Base-by-base conservation (phyloP, 2,113 vertebrate species). In the Mormyrus iriodes region DNA sequence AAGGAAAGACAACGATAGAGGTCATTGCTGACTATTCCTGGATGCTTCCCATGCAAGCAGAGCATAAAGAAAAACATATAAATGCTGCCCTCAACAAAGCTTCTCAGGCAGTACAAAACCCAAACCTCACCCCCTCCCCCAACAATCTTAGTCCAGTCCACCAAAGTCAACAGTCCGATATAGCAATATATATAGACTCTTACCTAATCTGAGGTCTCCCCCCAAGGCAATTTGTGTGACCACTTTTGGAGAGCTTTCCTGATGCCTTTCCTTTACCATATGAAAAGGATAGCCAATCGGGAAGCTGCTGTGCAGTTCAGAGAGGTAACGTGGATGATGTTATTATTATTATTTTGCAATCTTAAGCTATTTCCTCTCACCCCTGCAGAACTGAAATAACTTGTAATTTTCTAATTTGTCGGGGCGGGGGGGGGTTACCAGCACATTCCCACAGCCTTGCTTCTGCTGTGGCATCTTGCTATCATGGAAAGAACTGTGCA, bases 331-430 rank as follows among this genome's bases (percentile, higher is more conserved):
- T 46, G 42, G 82, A 24, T 10, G 42, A 15, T 21, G 53, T 61
- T 65, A 61, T 87, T 61, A 69, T 53, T 88, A 69, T 88, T 6
- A 21, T 84, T 84, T 44, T 84, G 82, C 82, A 84, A 39, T 53
- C 24, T 86, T 13, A 52, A 86, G 49, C 49, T 4, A 52, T 86
- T 51, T 53, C 52, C 49, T 46, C 44, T 17, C 87, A 27, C 27
- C 13, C 7, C 35, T 19, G 52, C 55, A 49, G 24, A 51, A 35
- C 65, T 52, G 27, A 86, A 53, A 46, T 88, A 73, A 88, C 61
- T 51, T 73, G 46, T 31, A 49, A 73, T 88, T 73, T 73, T 51
- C 58, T 76, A 46, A 69, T 27, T 88, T 73, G 55, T 27, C 44
- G 44, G 51, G 46, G 21, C 8, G 21, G 46, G 65, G 1, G 1